phyloP scores from a whole-genome alignment of 1,140 invertebrate genomes.

The Stegodyphus mimosarum region DNA sequence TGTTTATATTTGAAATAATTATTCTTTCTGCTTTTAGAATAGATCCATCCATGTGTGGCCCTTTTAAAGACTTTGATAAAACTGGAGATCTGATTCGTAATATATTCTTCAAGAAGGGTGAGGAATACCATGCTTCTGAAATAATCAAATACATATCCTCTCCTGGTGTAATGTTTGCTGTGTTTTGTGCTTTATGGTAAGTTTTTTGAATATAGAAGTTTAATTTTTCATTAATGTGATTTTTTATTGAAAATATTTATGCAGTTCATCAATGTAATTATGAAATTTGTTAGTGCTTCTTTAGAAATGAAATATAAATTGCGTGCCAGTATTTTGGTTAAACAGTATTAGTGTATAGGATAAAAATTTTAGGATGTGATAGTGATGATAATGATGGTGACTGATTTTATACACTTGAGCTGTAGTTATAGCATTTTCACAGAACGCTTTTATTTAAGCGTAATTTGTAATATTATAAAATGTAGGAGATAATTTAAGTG shows the following conservation, averaged over 20 bases:
- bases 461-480: too few relatives aligned
- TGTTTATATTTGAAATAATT: neutral
- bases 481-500: too few relatives aligned
- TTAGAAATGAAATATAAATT: neutral
- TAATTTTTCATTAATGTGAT: constrained; percentile 12
- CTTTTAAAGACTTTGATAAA: constrained; percentile 6
- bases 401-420: too few relatives aligned
- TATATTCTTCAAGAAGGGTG: constrained; percentile 4
- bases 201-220: neutral
- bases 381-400: too few relatives aligned
- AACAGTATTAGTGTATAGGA: too few relatives aligned
- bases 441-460: too few relatives aligned
- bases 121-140: neutral
- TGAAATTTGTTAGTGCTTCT: neutral
- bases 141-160: constrained; percentile 16
- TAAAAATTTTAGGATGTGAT: neutral
- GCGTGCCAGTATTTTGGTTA: too few relatives aligned
- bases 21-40: constrained; percentile 8
- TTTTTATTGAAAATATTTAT: neutral
- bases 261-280: neutral
- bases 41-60: constrained; percentile 35
- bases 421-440: too few relatives aligned
- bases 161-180: constrained; percentile 32
- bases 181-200: constrained; percentile 44
- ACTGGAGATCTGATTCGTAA: constrained; percentile 2